A percentile compares a stretch with the other conserved stretches of the same genome.
Evolutionary conservation across 2,888 invertebrate genomes (phyloP).

Genomic region (Podabrus alpinus): DNA sequence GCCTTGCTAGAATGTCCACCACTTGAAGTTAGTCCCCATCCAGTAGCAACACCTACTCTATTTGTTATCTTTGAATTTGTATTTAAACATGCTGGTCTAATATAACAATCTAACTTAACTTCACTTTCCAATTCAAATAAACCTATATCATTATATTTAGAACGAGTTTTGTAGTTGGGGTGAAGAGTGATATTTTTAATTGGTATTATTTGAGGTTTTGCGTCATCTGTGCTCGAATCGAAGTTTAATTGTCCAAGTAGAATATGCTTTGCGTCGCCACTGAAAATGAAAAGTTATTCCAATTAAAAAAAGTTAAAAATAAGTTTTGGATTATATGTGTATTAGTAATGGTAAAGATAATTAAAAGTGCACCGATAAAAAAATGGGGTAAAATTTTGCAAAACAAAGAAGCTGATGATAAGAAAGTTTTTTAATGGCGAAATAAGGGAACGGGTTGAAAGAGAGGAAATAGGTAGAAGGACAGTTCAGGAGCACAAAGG

Average conservation of each 20-base stretch:
- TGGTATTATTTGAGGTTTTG: conserved; percentile 38
- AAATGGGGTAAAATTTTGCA: too few species aligned
- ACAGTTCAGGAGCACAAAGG: too few species aligned
- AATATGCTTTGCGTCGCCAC: conserved; percentile 50
- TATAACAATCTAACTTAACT: conserved; percentile 49
- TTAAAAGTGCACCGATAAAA: too few species aligned
- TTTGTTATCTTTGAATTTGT: conserved; percentile 42
- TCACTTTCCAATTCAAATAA: conserved; percentile 48
- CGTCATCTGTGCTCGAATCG: conserved; percentile 36
- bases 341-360: too few species aligned
- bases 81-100: conserved; percentile 66
- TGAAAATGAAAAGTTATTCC: conserved; percentile 37
- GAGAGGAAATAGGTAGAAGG: too few species aligned
- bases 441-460: too few species aligned
- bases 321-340: too few species aligned
- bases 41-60: conserved; percentile 60
- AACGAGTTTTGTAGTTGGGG: conserved; percentile 49
- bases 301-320: too few species aligned
- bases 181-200: conserved; percentile 45
- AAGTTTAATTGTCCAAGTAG: conserved; percentile 57
- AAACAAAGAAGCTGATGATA: too few species aligned
- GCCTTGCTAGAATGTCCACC: conserved; percentile 29
- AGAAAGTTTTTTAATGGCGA: too few species aligned
- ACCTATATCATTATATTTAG: conserved; percentile 57
- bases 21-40: conserved; percentile 62